Percentiles rank a stretch among this genome's conserved stretches.
phyloP scores from a whole-genome alignment of 2,797 vertebrate genomes.

The Hoplostethus mediterraneus region DNA sequence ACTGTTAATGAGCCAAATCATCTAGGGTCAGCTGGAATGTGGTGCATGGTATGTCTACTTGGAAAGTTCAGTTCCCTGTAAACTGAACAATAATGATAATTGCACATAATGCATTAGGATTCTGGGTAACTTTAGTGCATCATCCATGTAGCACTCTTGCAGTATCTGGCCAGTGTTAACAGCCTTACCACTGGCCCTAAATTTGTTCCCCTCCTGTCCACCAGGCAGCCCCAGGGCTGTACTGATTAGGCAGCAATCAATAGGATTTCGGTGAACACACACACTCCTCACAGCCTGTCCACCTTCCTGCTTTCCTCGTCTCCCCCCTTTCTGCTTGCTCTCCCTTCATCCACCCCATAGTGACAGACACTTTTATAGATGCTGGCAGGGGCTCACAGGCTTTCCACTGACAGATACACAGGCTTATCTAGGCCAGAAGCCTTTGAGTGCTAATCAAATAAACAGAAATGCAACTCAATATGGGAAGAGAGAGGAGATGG shows the following conservation, averaged over 20 bases:
- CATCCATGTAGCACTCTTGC: neutral
- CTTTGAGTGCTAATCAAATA: constrained; percentile 5
- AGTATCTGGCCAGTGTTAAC: neutral
- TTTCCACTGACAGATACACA: constrained; percentile 16
- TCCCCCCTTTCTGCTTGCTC: neutral
- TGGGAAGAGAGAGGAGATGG: neutral
- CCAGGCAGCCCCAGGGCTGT: neutral
- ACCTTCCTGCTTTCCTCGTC: neutral
- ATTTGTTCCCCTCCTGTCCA: neutral
- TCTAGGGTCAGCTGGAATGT: neutral
- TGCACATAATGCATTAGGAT: neutral
- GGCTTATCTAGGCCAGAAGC: neutral
- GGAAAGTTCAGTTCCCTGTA: neutral
- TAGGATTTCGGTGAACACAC: constrained; percentile 4
- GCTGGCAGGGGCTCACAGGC: constrained; percentile 30
- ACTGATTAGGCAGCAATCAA: neutral
- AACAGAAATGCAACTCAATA: constrained; percentile 3
- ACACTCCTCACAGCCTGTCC: neutral
- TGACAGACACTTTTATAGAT: constrained; percentile 9
- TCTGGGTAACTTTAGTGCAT: neutral
- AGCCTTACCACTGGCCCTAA: neutral
- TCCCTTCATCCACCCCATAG: constrained; percentile 5
- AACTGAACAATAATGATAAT: neutral
- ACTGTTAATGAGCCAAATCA: neutral
- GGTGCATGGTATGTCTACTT: neutral